Conservation (phyloP, 53 echinoderm and acorn worm species). For the Temnopleurus reevesii region DNA sequence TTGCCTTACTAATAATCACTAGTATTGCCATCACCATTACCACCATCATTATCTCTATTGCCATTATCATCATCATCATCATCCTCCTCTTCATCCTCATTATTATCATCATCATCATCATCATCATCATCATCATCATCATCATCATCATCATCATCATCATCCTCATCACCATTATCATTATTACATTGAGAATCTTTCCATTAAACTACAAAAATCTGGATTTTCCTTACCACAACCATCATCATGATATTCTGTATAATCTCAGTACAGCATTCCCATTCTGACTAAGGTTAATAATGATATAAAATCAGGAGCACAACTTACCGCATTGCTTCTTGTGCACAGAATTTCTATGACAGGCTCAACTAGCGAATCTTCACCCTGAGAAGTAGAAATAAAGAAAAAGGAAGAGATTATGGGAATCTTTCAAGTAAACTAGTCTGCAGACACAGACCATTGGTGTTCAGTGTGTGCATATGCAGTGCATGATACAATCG, state of each 20-base stretch:
- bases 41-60: not conserved
- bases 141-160: not conserved
- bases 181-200: no score
- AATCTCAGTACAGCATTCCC: not conserved
- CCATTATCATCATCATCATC: not conserved
- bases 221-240: not conserved
- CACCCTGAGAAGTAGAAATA: conserved; percentile 63
- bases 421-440: no score
- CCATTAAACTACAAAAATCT: no score
- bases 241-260: not conserved
- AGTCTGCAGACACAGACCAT: no score
- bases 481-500: no score
- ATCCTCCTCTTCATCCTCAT: not conserved
- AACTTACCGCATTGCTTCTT: conserved; percentile 88
- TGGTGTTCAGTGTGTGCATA: no score
- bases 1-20: not conserved
- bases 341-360: conserved; percentile 87
- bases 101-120: not conserved
- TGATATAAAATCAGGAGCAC: not conserved
- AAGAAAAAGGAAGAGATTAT: no score
- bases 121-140: not conserved
- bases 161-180: not conserved
- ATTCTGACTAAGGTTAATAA: not conserved
- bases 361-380: conserved; percentile 73
- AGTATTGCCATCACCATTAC: no score